A percentile compares a stretch with the other conserved stretches of the same genome.
Conservation (phyloP, 2,888 invertebrate genomes). For the Choristoneura rosaceana region DNA sequence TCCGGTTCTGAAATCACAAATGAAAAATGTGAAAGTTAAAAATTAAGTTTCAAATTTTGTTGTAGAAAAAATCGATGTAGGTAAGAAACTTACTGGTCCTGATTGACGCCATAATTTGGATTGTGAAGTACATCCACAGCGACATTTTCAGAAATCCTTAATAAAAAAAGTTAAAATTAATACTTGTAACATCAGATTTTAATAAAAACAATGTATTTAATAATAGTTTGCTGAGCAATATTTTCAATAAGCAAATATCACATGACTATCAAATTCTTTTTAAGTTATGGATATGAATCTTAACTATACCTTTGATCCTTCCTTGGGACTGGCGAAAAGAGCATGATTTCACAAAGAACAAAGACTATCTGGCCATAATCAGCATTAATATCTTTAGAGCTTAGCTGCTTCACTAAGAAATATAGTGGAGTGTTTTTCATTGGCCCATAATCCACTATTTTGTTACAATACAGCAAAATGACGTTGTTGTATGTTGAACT, state of each 20-base stretch:
- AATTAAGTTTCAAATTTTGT: not conserved
- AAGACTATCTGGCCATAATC: constrained; percentile 64
- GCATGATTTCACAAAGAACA: constrained; percentile 74
- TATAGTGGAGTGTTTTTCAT: constrained; percentile 67
- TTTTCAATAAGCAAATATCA: too few species aligned
- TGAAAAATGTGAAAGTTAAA: not conserved
- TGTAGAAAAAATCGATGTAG: not conserved
- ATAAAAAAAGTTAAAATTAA: constrained; percentile 50
- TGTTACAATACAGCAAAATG: constrained; percentile 63
- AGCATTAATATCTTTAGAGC: constrained; percentile 49
- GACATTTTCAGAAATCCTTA: constrained; percentile 68
- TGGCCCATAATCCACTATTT: constrained; percentile 70
- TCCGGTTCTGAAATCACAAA: constrained; percentile 59
- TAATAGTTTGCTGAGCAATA: not conserved
- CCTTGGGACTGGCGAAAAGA: constrained; percentile 78
- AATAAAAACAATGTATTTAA: not conserved
- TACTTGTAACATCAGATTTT: not conserved
- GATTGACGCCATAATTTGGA: constrained; percentile 49
- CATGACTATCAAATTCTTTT: too few species aligned
- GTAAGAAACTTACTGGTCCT: constrained; percentile 27
- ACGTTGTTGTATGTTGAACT: constrained; percentile 63
- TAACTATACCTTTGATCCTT: constrained; percentile 82
- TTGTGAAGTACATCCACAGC: constrained; percentile 60
- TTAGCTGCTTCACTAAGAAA: constrained; percentile 62
- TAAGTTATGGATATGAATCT: too few species aligned